Percentiles rank a stretch among this genome's conserved stretches.
These are phyloP conservation scores for Cheilinus undulatus DNA, from an alignment of 2,113 vertebrate genomes.

Conservation along the genomic window DNA sequence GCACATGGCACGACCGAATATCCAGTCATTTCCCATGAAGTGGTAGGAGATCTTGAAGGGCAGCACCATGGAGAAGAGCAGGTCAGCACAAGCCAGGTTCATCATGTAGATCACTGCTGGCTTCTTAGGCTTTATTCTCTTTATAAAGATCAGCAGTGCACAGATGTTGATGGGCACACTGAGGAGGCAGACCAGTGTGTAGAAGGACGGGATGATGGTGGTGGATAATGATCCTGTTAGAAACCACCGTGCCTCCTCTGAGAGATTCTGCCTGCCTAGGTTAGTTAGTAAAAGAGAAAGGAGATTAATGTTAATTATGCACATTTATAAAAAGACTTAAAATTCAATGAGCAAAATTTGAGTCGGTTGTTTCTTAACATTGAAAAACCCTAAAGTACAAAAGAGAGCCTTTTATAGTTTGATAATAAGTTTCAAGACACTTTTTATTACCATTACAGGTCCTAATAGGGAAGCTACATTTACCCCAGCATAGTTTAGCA, in stretches of 20 bases:
- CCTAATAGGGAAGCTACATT: too few relatives aligned
- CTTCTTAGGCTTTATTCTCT: constrained; percentile 88
- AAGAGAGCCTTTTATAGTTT: too few relatives aligned
- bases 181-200: constrained; percentile 84
- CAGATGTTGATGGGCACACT: constrained; percentile 90
- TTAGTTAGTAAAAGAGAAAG: too few relatives aligned
- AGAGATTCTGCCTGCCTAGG: constrained; percentile 47
- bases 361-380: too few relatives aligned
- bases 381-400: too few relatives aligned
- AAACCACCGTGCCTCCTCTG: constrained; percentile 77
- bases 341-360: too few relatives aligned
- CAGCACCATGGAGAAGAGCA: constrained; percentile 88
- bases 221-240: constrained; percentile 86
- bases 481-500: too few relatives aligned
- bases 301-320: too few relatives aligned
- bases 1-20: constrained; percentile 87
- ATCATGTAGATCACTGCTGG: constrained; percentile 93
- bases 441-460: too few relatives aligned
- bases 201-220: constrained; percentile 88
- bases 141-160: constrained; percentile 85
- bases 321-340: too few relatives aligned
- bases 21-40: constrained; percentile 91
- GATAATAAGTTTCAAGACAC: too few relatives aligned
- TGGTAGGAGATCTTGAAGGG: constrained; percentile 93
- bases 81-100: constrained; percentile 89